Base-by-base conservation (phyloP, 2,797 vertebrate species). In the Microctenopoma stevenorrisi region DNA sequence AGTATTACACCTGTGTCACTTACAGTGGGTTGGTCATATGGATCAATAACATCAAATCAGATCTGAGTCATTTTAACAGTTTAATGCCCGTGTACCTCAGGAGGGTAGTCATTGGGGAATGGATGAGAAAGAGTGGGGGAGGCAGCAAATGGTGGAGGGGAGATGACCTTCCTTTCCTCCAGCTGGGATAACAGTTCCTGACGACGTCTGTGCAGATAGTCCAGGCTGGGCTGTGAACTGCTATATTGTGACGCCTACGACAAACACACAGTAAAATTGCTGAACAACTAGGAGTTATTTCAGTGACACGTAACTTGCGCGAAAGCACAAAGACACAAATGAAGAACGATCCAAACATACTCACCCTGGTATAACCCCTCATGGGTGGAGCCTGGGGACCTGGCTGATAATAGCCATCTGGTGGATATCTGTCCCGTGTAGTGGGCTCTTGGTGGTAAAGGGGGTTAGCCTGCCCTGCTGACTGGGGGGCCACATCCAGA, bases 151-250 rank as follows among this genome's bases (percentile, higher is more conserved):
- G 98, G 98, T 62, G 97, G 98, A 11, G 98, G 98, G 13, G 98
- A 98, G 84, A 99, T 96, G 54, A 98, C 96, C 79, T 98, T 98
- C 78, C 97, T 96, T 86, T 98, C 97, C 87, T 98, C 97, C 11
- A 99, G 88, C 71, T 99, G 98, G 54, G 97, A 96, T 93, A 99
- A 94, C 64, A 99, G 95, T 91, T 99, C 98, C 78, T 98, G 98
- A 1, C 97, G 94, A 40, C 98, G 94, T 35, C 96, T 93, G 88
- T 99, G 97, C 71, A 99, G 92, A 68, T 98, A 97, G 59, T 98
- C 97, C 64, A 99, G 92, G 83, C 96, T 99, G 68, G 94, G 95
- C 85, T 97, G 97, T 26, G 95, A 88, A 47, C 91, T 30, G 3
- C 89, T 84, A 61, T 94, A 96, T 16, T 92, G 57, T 43, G 87